Base-by-base conservation (phyloP, 1,140 invertebrate genomes). In the Calephelis nemesis region DNA sequence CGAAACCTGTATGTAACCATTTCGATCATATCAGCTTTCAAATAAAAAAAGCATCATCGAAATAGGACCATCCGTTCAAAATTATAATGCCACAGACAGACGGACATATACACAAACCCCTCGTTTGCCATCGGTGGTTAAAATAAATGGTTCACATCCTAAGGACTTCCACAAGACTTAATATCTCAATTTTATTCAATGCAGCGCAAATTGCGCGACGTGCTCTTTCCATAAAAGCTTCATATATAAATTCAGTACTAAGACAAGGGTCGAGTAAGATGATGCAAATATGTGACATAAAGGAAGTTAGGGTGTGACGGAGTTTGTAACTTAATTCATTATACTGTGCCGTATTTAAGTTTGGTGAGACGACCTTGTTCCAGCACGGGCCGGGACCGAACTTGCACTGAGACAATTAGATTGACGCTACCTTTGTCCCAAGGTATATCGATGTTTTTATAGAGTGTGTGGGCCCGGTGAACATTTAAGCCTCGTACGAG, bases 251-350 rank as follows among this genome's bases (percentile, higher is more conserved):
- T 54, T 54, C 11, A 50, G 40, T 67, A 58, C 64, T 71, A 67
- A 63, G 58, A 64, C 52, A 40, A 30, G 71, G 69, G 63, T 63
- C 45, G 65, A 15, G 68, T 63, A 66, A 79, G 75, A 69, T 72
- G 62, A 68, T 69, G 68, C 75, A 77, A 77, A 73, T 73, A 79
- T 78, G 78, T 81, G 79, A 83, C 81, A 77, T 71, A 74, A 78
- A 74, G 74, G 76, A 72, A 76, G 77, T 75, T 65, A 45, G 69
- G 15, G 62, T 48, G 12, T 60, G 74, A 74, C 69, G 72, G 79
- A 79, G 78, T 84, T 79, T 47, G 63, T 85, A 88, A 88, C 84
- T 85, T 85, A 85, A 87, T 88, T 88, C 82, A 88, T 87, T 88
- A 88, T 60, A 60, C 79, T 80, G 78, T 78, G 79, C 79, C 79